These are phyloP conservation scores for Drosophila punjabiensis DNA, from an alignment of 1,140 invertebrate genomes.

Conservation along the genomic window DNA sequence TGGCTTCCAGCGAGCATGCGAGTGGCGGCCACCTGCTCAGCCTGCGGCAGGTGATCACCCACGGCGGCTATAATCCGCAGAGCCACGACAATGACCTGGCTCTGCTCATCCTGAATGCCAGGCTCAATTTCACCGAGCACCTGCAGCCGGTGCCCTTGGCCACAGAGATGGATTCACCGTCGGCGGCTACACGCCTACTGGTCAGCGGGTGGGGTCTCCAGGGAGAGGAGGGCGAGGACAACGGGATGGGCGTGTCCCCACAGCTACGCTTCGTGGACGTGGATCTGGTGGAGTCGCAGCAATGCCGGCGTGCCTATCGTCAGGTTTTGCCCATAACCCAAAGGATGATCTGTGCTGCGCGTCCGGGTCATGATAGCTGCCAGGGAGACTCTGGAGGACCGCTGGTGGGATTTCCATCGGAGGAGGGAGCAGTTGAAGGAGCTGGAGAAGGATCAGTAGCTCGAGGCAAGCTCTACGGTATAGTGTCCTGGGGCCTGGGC, in stretches of 20 bases:
- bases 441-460: conserved; percentile 24
- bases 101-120: conserved; percentile 61
- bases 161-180: conserved; percentile 28
- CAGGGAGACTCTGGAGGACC: conserved; percentile 81
- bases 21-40: conserved; percentile 68
- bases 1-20: conserved; percentile 61
- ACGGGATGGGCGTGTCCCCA: conserved; percentile 39
- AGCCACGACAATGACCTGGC: conserved; percentile 78
- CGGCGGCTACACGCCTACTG: conserved; percentile 32
- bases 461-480: conserved; percentile 85
- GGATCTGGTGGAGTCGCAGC: conserved; percentile 37
- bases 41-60: conserved; percentile 63
- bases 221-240: conserved; percentile 41
- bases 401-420: conserved; percentile 59
- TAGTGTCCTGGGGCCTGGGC: conserved; percentile 85
- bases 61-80: conserved; percentile 64
- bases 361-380: conserved; percentile 71
- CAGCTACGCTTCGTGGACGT: conserved; percentile 69
- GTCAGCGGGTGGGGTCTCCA: conserved; percentile 80
- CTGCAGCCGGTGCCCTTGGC: conserved; percentile 64
- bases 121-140: conserved; percentile 60
- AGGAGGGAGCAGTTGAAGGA: neutral
- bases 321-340: conserved; percentile 69
- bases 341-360: conserved; percentile 75
- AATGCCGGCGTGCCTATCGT: conserved; percentile 58